Evolutionary conservation across 2,797 vertebrate genomes (phyloP), one percentile per base, ranked within the genome.

Genomic region (Leucoraja ocellata): DNA sequence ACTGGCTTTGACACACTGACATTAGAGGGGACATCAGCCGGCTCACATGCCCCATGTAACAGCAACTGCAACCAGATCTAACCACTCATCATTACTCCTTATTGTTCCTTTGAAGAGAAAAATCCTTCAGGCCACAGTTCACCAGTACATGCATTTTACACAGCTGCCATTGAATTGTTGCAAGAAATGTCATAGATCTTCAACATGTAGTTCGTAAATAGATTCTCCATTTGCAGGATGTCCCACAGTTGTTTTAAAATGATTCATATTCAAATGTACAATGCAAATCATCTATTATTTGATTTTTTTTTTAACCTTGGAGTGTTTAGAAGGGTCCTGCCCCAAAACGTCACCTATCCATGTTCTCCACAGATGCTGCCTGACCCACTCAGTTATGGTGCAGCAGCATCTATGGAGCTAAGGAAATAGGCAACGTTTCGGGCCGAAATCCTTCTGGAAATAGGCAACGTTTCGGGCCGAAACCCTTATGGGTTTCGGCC

Each of bases 81-180:
- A 54, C 39, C 90, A 39, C 39, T 7, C 36, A 73, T 91, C 32
- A 73, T 46, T 86, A 86, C 58, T 63, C 11, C 11, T n/a, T 91
- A 46, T 73, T 73, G 88, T 71, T 73, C 68, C 88, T 73, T 91
- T 91, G 88, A 74, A 71, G 71, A 92, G 90, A n/a, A 91, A 91
- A 76, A 74, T 54, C 68, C 90, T 54, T 54, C 23, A 28, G 90
- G 90, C 71, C 25, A 54, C 54, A 54, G 36, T 91, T 36, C 71
- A 71, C 63, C 65, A 68, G 86, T 21, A 36, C 32, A 32, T 73
- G 54, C 36, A 76, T 92, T 92, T 92, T 14, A 46, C 90, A n/a
- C 39, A 13, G 58, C 23, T 74, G 90, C 21, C 28, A 54, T 92
- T 76, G 21, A 74, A 58, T 14, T 76, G 71, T 46, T 54, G 65